A percentile compares a stretch with the other conserved stretches of the same genome.
phyloP scores from a whole-genome alignment of 2,888 invertebrate species.

The Drosophila imparisetae region DNA sequence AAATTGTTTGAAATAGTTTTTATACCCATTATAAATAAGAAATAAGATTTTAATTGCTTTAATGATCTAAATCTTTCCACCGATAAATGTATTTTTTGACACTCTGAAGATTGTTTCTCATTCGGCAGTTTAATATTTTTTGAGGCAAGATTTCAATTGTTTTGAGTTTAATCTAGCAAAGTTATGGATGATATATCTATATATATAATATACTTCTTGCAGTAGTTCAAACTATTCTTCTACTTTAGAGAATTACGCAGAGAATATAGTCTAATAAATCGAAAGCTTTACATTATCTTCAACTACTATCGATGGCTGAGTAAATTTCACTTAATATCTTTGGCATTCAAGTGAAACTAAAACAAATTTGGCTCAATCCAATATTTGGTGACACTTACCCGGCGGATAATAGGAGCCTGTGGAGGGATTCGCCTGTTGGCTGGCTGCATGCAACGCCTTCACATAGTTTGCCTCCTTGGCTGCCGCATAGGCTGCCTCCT shows the following conservation, averaged over 20 bases:
- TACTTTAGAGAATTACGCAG: background rate
- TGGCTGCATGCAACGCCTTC: conserved; percentile 83
- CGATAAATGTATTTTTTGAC: background rate
- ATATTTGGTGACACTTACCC: conserved; percentile 40
- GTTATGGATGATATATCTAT: background rate
- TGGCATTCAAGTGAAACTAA: background rate
- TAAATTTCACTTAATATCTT: background rate
- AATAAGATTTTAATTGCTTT: background rate
- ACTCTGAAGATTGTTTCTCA: background rate
- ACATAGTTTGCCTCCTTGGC: conserved; percentile 84
- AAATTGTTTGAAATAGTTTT: background rate
- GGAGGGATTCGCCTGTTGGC: conserved; percentile 63
- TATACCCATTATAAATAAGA: background rate
- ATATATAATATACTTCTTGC: background rate
- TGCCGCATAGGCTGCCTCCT: conserved; percentile 73
- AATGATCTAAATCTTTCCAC: background rate
- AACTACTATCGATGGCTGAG: background rate
- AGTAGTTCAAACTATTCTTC: background rate
- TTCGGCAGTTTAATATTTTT: background rate
- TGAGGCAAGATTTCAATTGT: background rate
- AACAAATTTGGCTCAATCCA: background rate
- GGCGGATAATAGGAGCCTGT: conserved; percentile 85
- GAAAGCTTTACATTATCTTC: background rate
- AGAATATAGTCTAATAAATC: background rate
- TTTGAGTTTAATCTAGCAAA: background rate